Conservation (phyloP, 2,113 vertebrate genomes). For the Anser cygnoides region DNA sequence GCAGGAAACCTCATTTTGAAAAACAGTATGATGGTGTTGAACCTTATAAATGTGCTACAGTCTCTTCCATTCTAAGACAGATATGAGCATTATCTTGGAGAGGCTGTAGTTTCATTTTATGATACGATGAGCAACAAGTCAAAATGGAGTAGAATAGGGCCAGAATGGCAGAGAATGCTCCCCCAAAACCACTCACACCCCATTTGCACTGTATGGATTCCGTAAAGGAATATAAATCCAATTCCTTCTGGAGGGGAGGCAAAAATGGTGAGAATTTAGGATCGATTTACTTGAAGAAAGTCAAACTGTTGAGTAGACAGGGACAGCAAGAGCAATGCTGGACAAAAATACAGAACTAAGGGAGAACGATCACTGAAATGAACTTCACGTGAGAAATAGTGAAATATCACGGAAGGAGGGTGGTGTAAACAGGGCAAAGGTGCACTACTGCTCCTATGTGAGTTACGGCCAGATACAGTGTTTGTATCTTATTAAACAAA, state of each 20-base stretch:
- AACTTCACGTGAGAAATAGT: not conserved
- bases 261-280: not conserved
- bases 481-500: not conserved
- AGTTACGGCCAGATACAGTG: not conserved
- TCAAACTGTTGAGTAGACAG: not conserved
- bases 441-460: not conserved
- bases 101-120: not conserved
- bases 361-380: not conserved
- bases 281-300: not conserved
- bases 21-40: not conserved
- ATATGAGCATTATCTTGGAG: not conserved
- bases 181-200: not conserved
- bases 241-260: not conserved
- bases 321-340: not conserved
- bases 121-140: not conserved
- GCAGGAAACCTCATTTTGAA: not conserved
- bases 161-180: not conserved
- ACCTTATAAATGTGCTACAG: not conserved
- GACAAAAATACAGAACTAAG: not conserved
- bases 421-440: not conserved
- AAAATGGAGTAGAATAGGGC: not conserved
- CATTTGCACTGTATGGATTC: not conserved
- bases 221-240: not conserved
- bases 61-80: not conserved
- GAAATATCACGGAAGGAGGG: not conserved